Conservation (phyloP, 2,797 vertebrate genomes). For the Sternarchorhynchus goeldii region DNA sequence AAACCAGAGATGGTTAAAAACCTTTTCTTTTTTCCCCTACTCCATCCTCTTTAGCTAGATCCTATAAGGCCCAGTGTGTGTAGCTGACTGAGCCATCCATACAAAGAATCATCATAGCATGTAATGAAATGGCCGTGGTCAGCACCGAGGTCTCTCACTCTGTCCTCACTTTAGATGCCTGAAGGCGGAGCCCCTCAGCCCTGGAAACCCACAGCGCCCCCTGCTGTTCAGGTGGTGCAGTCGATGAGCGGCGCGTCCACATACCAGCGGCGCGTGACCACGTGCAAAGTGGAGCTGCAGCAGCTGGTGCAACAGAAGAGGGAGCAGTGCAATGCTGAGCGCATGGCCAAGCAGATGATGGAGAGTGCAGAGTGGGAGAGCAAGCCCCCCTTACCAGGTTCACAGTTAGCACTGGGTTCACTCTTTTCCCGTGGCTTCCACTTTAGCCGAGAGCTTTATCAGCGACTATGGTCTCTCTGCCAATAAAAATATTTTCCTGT, state of each 20-base stretch:
- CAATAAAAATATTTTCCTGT: no score
- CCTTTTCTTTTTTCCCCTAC: no score
- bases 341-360: conserved; percentile 96
- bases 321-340: conserved; percentile 92
- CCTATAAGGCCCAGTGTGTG: no score
- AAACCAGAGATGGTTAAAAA: not conserved
- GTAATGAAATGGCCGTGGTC: not conserved
- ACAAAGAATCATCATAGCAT: no score
- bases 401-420: not conserved
- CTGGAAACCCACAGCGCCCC: conserved; percentile 69
- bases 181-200: conserved; percentile 76
- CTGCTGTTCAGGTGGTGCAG: conserved; percentile 71
- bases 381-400: conserved; percentile 91
- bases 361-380: conserved; percentile 98
- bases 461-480: no score
- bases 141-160: not conserved
- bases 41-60: no score
- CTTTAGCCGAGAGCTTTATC: no score
- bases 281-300: conserved; percentile 92
- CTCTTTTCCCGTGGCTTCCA: no score
- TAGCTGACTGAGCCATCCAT: no score
- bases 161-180: conserved; percentile 66
- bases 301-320: conserved; percentile 94
- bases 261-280: conserved; percentile 89
- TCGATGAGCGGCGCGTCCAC: conserved; percentile 76